A percentile compares a stretch with the other conserved stretches of the same genome.
These are phyloP conservation scores for Prionailurus viverrinus DNA, from an alignment of 2,113 vertebrate species.

Conservation along the genomic window DNA sequence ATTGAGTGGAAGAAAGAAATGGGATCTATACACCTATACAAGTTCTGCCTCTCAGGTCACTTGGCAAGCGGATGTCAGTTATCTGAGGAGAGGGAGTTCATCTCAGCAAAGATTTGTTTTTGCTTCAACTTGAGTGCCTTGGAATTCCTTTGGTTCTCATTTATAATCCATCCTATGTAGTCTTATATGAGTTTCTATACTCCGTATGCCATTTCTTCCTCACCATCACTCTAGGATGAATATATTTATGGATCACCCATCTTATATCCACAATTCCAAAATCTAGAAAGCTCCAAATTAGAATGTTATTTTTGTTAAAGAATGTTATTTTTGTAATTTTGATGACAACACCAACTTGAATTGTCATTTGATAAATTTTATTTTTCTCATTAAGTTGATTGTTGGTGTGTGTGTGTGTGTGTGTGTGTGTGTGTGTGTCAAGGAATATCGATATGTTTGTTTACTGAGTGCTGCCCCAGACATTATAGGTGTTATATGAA, in stretches of 20 bases:
- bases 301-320: neutral
- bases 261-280: neutral
- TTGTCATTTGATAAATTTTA: neutral
- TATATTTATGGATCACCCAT: neutral
- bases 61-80: neutral
- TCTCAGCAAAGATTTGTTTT: neutral
- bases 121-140: neutral
- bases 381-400: neutral
- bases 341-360: neutral
- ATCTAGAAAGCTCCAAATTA: neutral
- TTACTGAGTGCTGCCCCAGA: neutral
- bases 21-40: neutral
- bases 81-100: neutral
- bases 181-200: neutral
- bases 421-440: neutral
- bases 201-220: neutral
- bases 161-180: neutral
- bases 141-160: neutral
- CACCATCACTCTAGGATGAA: neutral
- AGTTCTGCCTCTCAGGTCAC: neutral
- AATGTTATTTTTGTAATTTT: slow-evolving; percentile 27
- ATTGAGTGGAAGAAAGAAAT: neutral
- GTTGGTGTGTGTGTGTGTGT: neutral
- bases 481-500: neutral
- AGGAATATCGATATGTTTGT: neutral